A percentile compares a stretch with the other conserved stretches of the same genome.
These are phyloP conservation scores for Agrotis clavis DNA, from an alignment of 2,888 invertebrate genomes.

Conservation along the genomic window DNA sequence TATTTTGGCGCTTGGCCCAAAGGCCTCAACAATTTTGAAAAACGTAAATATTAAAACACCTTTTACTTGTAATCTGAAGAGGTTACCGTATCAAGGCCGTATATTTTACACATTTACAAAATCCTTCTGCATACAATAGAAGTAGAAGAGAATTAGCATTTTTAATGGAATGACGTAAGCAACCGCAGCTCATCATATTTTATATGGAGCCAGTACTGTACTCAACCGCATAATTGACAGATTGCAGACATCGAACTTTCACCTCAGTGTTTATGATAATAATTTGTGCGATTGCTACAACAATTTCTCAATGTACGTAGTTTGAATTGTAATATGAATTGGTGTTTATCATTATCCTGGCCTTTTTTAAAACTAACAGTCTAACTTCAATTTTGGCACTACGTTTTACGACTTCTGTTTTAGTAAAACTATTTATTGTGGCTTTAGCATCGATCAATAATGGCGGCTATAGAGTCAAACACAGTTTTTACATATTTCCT, in stretches of 20 bases:
- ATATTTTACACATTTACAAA: conserved; percentile 25
- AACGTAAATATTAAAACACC: background rate
- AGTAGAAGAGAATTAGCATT: conserved; percentile 45
- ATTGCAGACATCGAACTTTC: conserved; percentile 66
- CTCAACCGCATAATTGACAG: conserved; percentile 67
- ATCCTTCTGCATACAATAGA: conserved; percentile 33
- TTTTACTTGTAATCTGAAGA: conserved; percentile 39
- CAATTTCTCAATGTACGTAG: conserved; percentile 3
- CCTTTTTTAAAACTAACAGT: background rate
- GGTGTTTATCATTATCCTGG: background rate
- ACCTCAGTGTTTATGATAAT: conserved; percentile 57
- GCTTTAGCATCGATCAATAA: no score
- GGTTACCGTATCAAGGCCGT: conserved; percentile 43
- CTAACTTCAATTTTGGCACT: no score
- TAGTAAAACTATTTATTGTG: background rate
- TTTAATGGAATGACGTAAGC: conserved; percentile 58
- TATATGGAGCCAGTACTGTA: conserved; percentile 69
- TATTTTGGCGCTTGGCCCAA: background rate
- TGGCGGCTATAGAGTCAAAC: background rate
- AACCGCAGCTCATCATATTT: conserved; percentile 75
- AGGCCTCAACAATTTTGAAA: background rate
- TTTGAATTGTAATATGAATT: background rate
- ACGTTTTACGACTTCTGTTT: background rate
- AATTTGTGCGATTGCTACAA: conserved; percentile 51
- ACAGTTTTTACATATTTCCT: background rate